Percentiles rank a stretch among this genome's conserved stretches.
Evolutionary conservation across 1,140 invertebrate genomes (phyloP).

Genomic region (Globodera rostochiensis): DNA sequence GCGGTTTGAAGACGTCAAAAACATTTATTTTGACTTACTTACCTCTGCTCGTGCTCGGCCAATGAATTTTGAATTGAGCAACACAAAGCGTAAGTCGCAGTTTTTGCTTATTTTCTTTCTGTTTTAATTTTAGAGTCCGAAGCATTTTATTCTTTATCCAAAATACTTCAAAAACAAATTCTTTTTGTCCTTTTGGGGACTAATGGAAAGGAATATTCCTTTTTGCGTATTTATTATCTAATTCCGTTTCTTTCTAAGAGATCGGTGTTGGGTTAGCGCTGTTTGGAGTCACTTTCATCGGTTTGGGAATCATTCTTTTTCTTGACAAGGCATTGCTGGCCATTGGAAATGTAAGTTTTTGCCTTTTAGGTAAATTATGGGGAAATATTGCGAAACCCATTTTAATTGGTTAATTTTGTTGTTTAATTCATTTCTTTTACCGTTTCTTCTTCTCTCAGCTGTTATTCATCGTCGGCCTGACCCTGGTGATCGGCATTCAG

Average conservation of each 20-base stretch:
- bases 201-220: background rate
- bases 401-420: no score
- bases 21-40: no score
- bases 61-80: slow-evolving; percentile 64
- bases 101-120: background rate
- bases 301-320: slow-evolving; percentile 87
- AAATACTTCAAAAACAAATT: slow-evolving; percentile 18
- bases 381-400: no score
- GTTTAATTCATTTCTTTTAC: slow-evolving; percentile 9
- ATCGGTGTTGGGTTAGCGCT: slow-evolving; percentile 94
- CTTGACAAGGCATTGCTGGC: slow-evolving; percentile 97
- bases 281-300: slow-evolving; percentile 92
- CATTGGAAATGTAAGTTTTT: slow-evolving; percentile 88
- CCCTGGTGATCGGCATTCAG: slow-evolving; percentile 92
- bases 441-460: slow-evolving; percentile 74
- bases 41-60: background rate
- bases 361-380: background rate
- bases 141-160: no score
- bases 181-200: slow-evolving; percentile 12
- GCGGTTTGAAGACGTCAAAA: no score
- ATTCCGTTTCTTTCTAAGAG: slow-evolving; percentile 72
- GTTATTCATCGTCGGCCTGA: slow-evolving; percentile 89
- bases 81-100: slow-evolving; percentile 57
- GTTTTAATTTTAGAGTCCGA: no score
- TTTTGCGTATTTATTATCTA: background rate